Base-by-base conservation (phyloP, 2,113 vertebrate genomes). In the Neopipo cinnamomea region DNA sequence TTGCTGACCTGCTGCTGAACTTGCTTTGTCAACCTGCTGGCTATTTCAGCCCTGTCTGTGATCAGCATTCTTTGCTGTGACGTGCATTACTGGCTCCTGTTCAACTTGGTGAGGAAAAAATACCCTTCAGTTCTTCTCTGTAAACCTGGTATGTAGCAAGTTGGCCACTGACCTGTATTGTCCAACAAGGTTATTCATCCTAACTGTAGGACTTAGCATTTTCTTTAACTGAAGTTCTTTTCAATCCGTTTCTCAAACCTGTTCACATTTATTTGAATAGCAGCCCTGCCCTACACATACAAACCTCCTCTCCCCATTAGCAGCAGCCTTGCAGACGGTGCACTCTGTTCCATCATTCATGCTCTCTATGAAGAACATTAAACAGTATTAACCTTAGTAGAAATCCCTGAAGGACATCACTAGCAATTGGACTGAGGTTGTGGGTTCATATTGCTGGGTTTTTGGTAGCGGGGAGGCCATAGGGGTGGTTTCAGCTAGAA, bases 1-100 rank as follows among this genome's bases (percentile, higher is more conserved):
- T 83, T 35, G 30, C 25, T 24, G 30, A 74, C 33, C 21, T 44
- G 7, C 18, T 68, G 24, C 53, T 35, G 42, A 79, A 56, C 42
- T 85, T 56, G 15, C 15, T 66, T 20, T 55, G 37, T 58, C 28
- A 63, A 44, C 8, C 21, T 58, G 13, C 10, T 68, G 30, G n/a
- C 62, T 75, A 28, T 58, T 85, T 89, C 55, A 89, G 42, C 21
- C 28, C 18, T 18, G 17, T 19, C 15, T 31, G 22, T 42, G 11
- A n/a, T n/a, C n/a, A 59, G 37, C 63, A 53, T 52, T 73, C 59
- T 61, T 49, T 71, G 44, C 56, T 59, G 42, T 31, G 35, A 76
- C 3, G 3, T 25, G 8, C 19, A 18, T 15, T 37, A 47, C 25
- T 59, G 27, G 25, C 21, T 56, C 23, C 42, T 0, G 0, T 49